Evolutionary conservation across 2,113 vertebrate species (phyloP), one percentile per base, ranked within the genome.

Genomic region (Sarotherodon lohbergeri): DNA sequence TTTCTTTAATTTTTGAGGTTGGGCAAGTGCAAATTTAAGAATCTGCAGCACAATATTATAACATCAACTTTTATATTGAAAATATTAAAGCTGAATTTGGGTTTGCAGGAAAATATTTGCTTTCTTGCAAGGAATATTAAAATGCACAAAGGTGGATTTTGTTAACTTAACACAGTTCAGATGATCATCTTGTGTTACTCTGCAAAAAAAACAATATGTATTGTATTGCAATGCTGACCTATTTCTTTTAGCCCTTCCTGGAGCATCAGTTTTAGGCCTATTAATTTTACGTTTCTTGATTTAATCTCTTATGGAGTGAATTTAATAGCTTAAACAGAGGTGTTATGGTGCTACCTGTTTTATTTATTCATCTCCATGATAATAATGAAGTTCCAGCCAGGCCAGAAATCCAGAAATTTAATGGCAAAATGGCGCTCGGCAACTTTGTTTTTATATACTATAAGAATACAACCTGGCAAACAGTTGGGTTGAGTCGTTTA

Each of bases 361-460:
- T 32, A 50, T 76, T 32, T 46, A 17, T 50, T 78, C 32, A 78
- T 10, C 43, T 50, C 43, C 71, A 50, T 50, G 71, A 78, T 50
- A 66, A 39, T 39, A 22, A 66, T 22, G 19, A 39, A 66, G 61
- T 66, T 1, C 1, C 61, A 66, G 19, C 6, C 10, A 8, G 34
- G 34, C 1, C 61, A 76, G 41, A 17, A 73, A 46, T 48, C 8
- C 22, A 73, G 13, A 73, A 73, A 48, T 3, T 76, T 76, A 29
- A 76, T 43, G 9, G 24, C 6, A 76, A 48, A 76, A 48, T 4
- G 1, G 1, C 0, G 0, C 24, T 76, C 11, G 2, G 9, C 22
- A 76, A 48, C 9, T 10, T 76, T 12, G 14, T 27, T 2, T 76
- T 48, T 29, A 48, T 48, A 0, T 71, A 71, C 4, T 22, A 5